Percentiles rank a stretch among this genome's conserved stretches.
Conservation (phyloP, 2,888 invertebrate species). For the Lithophane leautieri region DNA sequence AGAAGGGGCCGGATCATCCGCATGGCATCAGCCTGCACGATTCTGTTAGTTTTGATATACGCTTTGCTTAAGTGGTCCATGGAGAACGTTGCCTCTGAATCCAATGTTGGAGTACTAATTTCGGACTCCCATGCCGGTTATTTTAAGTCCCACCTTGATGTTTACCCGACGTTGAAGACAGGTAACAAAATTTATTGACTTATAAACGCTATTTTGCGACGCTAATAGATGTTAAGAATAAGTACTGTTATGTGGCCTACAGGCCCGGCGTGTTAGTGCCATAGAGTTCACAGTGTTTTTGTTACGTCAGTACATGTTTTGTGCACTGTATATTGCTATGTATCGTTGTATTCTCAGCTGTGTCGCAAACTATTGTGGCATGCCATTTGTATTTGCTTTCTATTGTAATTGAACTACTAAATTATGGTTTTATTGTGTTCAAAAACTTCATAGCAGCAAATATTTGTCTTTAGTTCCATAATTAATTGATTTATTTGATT, state of each 20-base stretch:
- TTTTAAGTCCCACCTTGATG: conserved; percentile 81
- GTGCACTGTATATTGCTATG: conserved; percentile 53
- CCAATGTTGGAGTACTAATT: conserved; percentile 63
- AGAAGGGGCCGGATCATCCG: conserved; percentile 91
- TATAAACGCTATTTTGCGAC: conserved; percentile 29
- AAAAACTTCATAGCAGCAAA: neutral
- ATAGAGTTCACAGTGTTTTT: conserved; percentile 68
- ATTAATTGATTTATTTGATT: conserved; percentile 17
- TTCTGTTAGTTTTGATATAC: conserved; percentile 91
- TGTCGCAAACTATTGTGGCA: conserved; percentile 57
- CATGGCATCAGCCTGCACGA: conserved; percentile 86
- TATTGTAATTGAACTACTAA: conserved; percentile 37
- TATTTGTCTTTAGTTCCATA: neutral
- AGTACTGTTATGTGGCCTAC: conserved; percentile 72
- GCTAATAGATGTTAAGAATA: conserved; percentile 38
- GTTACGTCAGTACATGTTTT: conserved; percentile 70
- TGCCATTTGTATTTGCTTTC: conserved; percentile 48
- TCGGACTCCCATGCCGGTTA: conserved; percentile 71
- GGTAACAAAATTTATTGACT: conserved; percentile 73
- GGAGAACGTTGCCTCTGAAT: conserved; percentile 78
- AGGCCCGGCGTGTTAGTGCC: conserved; percentile 71
- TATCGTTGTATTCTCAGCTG: conserved; percentile 53
- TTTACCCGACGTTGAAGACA: conserved; percentile 83
- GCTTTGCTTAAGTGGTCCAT: conserved; percentile 91
- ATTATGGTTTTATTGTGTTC: conserved; percentile 14